A percentile compares a stretch with the other conserved stretches of the same genome.
Conservation (phyloP, 2,888 invertebrate species). For the Phragmatobia fuliginosa region DNA sequence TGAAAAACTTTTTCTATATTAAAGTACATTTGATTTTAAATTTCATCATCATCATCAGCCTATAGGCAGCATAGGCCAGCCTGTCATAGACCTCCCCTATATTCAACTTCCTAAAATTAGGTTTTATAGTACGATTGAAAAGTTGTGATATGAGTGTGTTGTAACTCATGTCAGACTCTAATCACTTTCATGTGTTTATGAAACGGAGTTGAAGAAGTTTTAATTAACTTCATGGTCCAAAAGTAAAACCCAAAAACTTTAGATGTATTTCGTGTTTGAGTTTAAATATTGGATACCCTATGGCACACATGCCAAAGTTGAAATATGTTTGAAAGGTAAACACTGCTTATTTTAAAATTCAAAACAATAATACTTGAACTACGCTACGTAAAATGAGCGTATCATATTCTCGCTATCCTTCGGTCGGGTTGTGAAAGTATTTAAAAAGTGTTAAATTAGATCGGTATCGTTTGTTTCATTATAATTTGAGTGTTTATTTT, state of each 20-base stretch:
- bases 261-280: neutral
- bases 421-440: too few species aligned
- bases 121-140: neutral
- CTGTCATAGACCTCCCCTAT: too few species aligned
- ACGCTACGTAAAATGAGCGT: neutral
- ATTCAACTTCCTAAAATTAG: too few species aligned
- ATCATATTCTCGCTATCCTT: too few species aligned
- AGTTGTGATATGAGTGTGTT: neutral
- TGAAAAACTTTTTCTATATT: neutral
- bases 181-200: neutral
- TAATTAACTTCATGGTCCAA: neutral
- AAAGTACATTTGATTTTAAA: too few species aligned
- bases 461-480: too few species aligned
- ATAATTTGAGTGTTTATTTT: too few species aligned
- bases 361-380: neutral
- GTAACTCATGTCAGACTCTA: neutral
- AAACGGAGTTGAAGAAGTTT: neutral
- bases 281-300: neutral
- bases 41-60: too few species aligned
- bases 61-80: too few species aligned
- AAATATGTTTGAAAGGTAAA: neutral
- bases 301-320: neutral
- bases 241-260: neutral
- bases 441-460: neutral
- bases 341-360: neutral